A percentile compares a stretch with the other conserved stretches of the same genome.
These are phyloP conservation scores for Romanogobio albipinnatus DNA, from an alignment of 2,113 vertebrate genomes.

Conservation along the genomic window DNA sequence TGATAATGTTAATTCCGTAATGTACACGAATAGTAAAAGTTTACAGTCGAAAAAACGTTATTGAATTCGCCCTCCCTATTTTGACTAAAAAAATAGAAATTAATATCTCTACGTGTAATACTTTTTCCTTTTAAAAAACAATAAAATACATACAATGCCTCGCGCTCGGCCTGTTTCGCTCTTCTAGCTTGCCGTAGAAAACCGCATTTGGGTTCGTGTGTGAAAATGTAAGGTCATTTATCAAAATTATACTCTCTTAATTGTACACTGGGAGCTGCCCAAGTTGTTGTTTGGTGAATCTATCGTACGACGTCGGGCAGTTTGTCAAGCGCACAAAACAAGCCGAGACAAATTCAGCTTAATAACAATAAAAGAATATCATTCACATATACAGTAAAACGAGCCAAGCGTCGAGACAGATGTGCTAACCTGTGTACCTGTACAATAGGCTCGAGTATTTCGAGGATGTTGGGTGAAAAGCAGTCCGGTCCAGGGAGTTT, in stretches of 20 bases:
- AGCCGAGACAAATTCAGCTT: constrained; percentile 64
- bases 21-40: constrained; percentile 80
- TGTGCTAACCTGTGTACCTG: constrained; percentile 17
- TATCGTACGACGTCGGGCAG: constrained; percentile 25
- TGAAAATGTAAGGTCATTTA: not conserved
- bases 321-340: constrained; percentile 65
- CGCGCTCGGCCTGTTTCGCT: constrained; percentile 69
- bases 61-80: constrained; percentile 73
- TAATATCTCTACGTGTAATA: constrained; percentile 78
- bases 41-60: constrained; percentile 79
- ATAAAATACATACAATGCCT: constrained; percentile 73
- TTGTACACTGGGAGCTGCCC: constrained; percentile 27
- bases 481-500: constrained; percentile 51
- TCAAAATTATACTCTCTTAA: constrained; percentile 38
- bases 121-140: constrained; percentile 73
- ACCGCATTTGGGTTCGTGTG: constrained; percentile 36
- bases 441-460: constrained; percentile 22
- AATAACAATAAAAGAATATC: constrained; percentile 46
- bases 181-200: constrained; percentile 62
- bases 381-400: constrained; percentile 66
- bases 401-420: constrained; percentile 48
- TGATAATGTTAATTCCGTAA: constrained; percentile 76
- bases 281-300: constrained; percentile 12
- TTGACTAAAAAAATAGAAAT: constrained; percentile 75
- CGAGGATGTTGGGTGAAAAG: constrained; percentile 34